These are phyloP conservation scores for Zaprionus camerounensis DNA, from an alignment of 1,140 invertebrate genomes.

Conservation along the genomic window DNA sequence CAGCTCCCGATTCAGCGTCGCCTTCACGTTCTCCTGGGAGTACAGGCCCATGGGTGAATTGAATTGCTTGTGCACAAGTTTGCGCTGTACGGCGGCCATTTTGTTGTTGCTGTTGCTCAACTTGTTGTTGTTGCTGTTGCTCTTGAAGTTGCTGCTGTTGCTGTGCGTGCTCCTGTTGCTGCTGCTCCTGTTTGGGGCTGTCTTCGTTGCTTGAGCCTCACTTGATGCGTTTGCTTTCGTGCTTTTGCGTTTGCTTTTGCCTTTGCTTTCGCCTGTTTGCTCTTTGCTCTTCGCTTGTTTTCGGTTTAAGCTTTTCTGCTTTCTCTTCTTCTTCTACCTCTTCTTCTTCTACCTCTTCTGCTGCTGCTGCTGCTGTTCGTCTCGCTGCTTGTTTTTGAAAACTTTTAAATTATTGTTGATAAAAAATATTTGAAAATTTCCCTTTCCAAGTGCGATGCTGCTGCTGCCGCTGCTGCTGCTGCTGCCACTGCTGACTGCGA, in stretches of 20 bases:
- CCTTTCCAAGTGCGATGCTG: not conserved
- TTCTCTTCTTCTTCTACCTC: constrained; percentile 19
- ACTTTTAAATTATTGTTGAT: constrained; percentile 81
- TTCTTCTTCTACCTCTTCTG: not conserved
- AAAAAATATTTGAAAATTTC: constrained; percentile 72
- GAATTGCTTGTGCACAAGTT: constrained; percentile 93
- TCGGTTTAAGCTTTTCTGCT: constrained; percentile 9
- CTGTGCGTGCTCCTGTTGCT: constrained; percentile 18
- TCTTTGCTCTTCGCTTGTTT: constrained; percentile 35
- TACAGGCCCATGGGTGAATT: constrained; percentile 95
- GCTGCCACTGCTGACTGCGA: not conserved
- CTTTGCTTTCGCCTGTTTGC: constrained; percentile 26
- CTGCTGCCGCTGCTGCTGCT: not conserved
- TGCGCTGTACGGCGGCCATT: constrained; percentile 87
- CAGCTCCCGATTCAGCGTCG: constrained; percentile 91
- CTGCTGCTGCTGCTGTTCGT: constrained; percentile 19
- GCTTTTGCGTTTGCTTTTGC: constrained; percentile 14
- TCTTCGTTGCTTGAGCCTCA: constrained; percentile 36
- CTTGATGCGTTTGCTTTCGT: constrained; percentile 19
- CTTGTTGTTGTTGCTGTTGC: constrained; percentile 28
- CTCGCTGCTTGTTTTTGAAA: constrained; percentile 57
- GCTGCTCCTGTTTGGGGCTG: constrained; percentile 27
- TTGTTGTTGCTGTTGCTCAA: constrained; percentile 59
- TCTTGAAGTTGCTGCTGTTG: constrained; percentile 8
- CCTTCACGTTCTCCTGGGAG: constrained; percentile 91